Base-by-base conservation (phyloP, 2,888 invertebrate genomes). In the Drosophila paramelanica region DNA sequence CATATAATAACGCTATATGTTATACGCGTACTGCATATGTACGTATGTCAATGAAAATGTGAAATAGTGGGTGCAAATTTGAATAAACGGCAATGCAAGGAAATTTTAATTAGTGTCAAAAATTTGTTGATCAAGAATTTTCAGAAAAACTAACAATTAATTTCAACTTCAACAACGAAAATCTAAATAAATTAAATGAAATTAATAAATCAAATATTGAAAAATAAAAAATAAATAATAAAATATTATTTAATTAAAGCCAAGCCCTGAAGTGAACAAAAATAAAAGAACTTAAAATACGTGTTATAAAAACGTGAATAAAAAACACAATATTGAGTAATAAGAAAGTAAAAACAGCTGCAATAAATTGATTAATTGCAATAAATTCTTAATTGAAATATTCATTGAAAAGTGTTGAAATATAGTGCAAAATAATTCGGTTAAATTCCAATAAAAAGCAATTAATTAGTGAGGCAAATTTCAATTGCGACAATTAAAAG, bases 1-100 rank as follows among this genome's bases (percentile, higher is more conserved):
- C 60, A 10, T 27, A 23, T 47, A 65, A 46, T 41, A 65, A 42
- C 51, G 42, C 38, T 27, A 42, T 39, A 49, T 55, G 42, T 25
- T 53, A 38, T 3, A 53, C 17, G 13, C 17, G 27, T 36, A 49
- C 3, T 57, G 25, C 57, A 11, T 7, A 5, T 23, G 8, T 31
- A 51, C 27, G 31, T 13, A 2, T 43, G 13, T 13, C 6, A 8
- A 3, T 41, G 13, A 11, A n/a, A 20, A 33, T 27, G 41, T 45
- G 8, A 10, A 7, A 20, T 33, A 20, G 47, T 49, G 39, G 23
- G 67, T 36, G 27, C 4, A 2, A 60, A 60, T 47, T 38, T 42
- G 39, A 25, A 36, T 52, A 39, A 14, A 8, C 23, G 31, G 23
- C 31, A 38, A 10, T 8, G 10, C 31, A 51, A 61, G 23, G 11